Conservation (phyloP, 2,888 invertebrate species). For the Frankliniella fusca region DNA sequence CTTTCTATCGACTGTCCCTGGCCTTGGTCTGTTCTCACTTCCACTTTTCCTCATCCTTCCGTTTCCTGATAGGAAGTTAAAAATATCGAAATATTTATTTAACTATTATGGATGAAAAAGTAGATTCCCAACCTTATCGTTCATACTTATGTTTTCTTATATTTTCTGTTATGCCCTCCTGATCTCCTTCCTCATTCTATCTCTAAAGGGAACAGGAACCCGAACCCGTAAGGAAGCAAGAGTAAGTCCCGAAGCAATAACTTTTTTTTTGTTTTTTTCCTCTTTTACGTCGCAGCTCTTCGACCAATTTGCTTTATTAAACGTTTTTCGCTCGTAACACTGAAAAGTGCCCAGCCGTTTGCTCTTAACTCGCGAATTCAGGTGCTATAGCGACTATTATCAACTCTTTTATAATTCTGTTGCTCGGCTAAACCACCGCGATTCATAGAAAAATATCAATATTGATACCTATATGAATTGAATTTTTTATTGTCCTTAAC, state of each 20-base stretch:
- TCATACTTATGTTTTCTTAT: conserved; percentile 28
- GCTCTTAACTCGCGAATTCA: conserved; percentile 13
- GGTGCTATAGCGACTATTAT: too few relatives aligned
- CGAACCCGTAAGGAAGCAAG: conserved; percentile 42
- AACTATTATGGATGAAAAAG: too few relatives aligned
- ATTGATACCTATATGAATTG: conserved; percentile 5
- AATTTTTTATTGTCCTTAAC: background rate
- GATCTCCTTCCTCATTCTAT: conserved; percentile 31
- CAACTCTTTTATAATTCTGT: background rate
- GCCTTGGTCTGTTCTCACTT: background rate
- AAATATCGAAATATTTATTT: background rate
- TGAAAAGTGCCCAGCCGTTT: background rate
- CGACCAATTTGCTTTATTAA: conserved; percentile 31
- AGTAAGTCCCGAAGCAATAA: conserved; percentile 41
- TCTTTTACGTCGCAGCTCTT: conserved; percentile 29
- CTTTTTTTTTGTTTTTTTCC: conserved; percentile 32
- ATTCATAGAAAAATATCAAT: background rate
- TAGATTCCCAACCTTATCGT: background rate
- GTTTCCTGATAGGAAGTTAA: background rate
- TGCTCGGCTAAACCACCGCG: background rate
- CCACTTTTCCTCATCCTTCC: background rate
- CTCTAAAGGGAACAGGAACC: conserved; percentile 41
- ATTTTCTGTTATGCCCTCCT: conserved; percentile 30
- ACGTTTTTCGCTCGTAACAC: conserved; percentile 32
- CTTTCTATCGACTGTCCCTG: background rate